Evolutionary conservation across 2,888 invertebrate genomes (phyloP).

Genomic region (Camptogramma bilineatum): DNA sequence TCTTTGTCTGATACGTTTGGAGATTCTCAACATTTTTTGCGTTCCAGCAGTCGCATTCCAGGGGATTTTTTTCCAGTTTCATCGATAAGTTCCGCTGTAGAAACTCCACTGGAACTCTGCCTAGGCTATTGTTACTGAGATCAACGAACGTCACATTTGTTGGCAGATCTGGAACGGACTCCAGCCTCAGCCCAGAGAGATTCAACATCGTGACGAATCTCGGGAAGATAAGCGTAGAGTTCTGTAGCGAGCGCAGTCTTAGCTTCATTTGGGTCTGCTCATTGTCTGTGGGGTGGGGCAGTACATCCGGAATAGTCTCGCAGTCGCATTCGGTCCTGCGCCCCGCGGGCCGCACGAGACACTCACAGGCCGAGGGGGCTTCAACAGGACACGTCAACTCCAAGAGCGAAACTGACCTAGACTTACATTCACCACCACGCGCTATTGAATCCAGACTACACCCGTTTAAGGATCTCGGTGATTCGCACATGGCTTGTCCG

Average conservation of each 20-base stretch:
- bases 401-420: slow-evolving; percentile 4
- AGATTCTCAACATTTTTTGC: slow-evolving; percentile 16
- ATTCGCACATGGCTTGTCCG: neutral
- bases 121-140: slow-evolving; percentile 29
- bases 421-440: neutral
- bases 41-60: slow-evolving; percentile 39
- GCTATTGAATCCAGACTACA: slow-evolving; percentile 6
- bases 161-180: slow-evolving; percentile 12
- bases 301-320: neutral
- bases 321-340: slow-evolving; percentile 31
- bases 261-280: slow-evolving; percentile 4
- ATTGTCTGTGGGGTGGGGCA: slow-evolving; percentile 21
- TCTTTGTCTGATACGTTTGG: slow-evolving; percentile 3
- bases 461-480: neutral
- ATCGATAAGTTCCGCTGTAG: slow-evolving; percentile 27
- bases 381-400: slow-evolving; percentile 25
- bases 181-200: slow-evolving; percentile 11
- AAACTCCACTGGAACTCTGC: slow-evolving; percentile 11
- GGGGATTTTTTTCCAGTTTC: slow-evolving; percentile 25
- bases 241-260: neutral
- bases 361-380: slow-evolving; percentile 16
- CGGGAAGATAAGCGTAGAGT: slow-evolving; percentile 3
- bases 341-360: slow-evolving; percentile 27
- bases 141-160: slow-evolving; percentile 23
- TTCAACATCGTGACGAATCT: slow-evolving; percentile 12